Evolutionary conservation across 2,113 vertebrate species (phyloP).

Genomic region (Salminus brasiliensis): DNA sequence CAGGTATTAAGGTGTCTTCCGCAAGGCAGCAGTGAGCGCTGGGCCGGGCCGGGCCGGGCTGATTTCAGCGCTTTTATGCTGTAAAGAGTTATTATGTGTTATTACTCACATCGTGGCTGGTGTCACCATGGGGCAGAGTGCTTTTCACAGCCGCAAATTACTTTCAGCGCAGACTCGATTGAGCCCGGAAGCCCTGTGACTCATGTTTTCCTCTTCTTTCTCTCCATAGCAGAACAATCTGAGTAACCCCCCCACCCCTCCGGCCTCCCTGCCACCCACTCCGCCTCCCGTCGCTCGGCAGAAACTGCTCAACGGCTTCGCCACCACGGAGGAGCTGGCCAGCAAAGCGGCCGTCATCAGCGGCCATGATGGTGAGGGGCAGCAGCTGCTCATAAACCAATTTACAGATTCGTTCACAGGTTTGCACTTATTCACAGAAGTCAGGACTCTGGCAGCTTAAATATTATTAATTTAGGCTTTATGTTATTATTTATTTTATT

Average conservation of each 20-base stretch:
- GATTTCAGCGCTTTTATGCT: background rate
- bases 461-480: no score
- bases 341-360: conserved; percentile 84
- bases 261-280: conserved; percentile 95
- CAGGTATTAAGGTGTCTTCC: background rate
- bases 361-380: conserved; percentile 81
- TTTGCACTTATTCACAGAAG: no score
- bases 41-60: background rate
- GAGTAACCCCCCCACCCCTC: conserved; percentile 96
- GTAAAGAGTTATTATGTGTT: background rate
- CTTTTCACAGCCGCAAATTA: background rate
- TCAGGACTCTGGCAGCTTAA: no score
- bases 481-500: no score
- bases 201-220: conserved; percentile 21
- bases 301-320: conserved; percentile 94
- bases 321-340: conserved; percentile 88
- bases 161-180: background rate
- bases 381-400: background rate
- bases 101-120: background rate
- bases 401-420: background rate
- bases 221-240: conserved; percentile 91
- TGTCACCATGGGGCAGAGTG: background rate
- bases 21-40: background rate
- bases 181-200: background rate
- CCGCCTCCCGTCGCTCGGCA: conserved; percentile 90